Percentiles rank a stretch among this genome's conserved stretches.
These are phyloP conservation scores for Apodemia mormo DNA, from an alignment of 2,888 invertebrate genomes.

Conservation along the genomic window DNA sequence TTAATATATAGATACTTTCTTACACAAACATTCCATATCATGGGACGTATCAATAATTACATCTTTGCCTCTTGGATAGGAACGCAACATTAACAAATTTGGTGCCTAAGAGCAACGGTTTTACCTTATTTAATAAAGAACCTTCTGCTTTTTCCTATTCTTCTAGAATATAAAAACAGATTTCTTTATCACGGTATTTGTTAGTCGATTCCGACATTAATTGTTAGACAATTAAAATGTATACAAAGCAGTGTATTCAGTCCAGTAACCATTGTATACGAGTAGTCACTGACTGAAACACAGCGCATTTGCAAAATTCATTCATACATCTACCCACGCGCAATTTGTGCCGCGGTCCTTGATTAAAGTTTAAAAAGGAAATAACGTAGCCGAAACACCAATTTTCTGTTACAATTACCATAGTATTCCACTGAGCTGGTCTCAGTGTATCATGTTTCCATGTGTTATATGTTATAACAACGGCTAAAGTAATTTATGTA, in stretches of 20 bases:
- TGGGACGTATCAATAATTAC: too few species aligned
- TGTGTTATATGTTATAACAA: neutral
- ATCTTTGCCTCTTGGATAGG: too few species aligned
- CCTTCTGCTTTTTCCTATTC: too few species aligned
- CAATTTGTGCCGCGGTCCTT: constrained; percentile 53
- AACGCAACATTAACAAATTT: too few species aligned
- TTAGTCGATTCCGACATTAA: neutral
- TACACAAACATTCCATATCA: too few species aligned
- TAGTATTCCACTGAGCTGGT: constrained; percentile 18
- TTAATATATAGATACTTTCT: too few species aligned
- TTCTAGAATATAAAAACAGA: too few species aligned
- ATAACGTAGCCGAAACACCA: constrained; percentile 46
- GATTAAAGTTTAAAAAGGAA: constrained; percentile 63
- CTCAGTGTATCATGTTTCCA: constrained; percentile 7
- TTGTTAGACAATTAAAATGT: neutral
- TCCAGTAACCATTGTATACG: constrained; percentile 42
- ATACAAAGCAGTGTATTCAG: constrained; percentile 1
- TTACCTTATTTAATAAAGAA: too few species aligned
- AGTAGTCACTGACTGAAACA: constrained; percentile 38
- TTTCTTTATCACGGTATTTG: too few species aligned
- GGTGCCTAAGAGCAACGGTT: too few species aligned
- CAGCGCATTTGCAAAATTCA: constrained; percentile 56
- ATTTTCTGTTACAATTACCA: constrained; percentile 28
- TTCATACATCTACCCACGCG: constrained; percentile 66
- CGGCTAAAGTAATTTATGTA: neutral